Percentiles rank a stretch among this genome's conserved stretches.
These are phyloP conservation scores for Ophioderma brevispina DNA, from an alignment of 35 echinoderm and acorn worm species.

Conservation along the genomic window DNA sequence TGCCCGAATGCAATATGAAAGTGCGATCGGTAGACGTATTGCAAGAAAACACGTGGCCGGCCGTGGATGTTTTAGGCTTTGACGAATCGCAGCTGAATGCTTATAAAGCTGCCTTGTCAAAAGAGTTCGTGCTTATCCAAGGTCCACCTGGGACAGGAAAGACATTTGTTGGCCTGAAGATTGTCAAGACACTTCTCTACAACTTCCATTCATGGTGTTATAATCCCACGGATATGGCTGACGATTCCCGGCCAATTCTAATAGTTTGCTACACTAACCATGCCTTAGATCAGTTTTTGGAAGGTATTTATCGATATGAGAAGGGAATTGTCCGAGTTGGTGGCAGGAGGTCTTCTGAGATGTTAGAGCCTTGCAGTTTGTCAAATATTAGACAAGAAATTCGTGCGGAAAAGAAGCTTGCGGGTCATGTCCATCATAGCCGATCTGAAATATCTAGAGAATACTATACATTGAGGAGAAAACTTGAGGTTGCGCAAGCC, in stretches of 20 bases:
- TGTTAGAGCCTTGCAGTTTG: slow-evolving; percentile 33
- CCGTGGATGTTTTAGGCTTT: neutral
- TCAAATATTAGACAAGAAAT: neutral
- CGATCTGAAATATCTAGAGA: too few species aligned
- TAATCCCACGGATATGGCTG: neutral
- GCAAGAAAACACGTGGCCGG: slow-evolving; percentile 55
- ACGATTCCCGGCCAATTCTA: slow-evolving; percentile 37
- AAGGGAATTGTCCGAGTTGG: slow-evolving; percentile 70
- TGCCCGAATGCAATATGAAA: too few species aligned
- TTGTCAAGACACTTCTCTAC: slow-evolving; percentile 58
- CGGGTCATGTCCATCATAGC: too few species aligned
- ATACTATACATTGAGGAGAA: neutral
- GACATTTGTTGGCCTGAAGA: slow-evolving; percentile 81
- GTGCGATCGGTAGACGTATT: neutral
- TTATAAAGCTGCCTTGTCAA: slow-evolving; percentile 50
- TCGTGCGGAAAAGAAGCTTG: neutral
- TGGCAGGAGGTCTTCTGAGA: slow-evolving; percentile 55
- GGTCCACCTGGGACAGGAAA: slow-evolving; percentile 97
- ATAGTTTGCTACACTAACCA: slow-evolving; percentile 91
- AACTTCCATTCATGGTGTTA: slow-evolving; percentile 25
- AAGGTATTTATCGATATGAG: slow-evolving; percentile 55
- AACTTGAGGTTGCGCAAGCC: neutral
- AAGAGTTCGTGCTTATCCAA: slow-evolving; percentile 80
- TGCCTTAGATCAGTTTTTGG: slow-evolving; percentile 89
- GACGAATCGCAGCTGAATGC: slow-evolving; percentile 33